These are phyloP conservation scores for Nibea coibor DNA, from an alignment of 2,113 vertebrate species.

Conservation along the genomic window DNA sequence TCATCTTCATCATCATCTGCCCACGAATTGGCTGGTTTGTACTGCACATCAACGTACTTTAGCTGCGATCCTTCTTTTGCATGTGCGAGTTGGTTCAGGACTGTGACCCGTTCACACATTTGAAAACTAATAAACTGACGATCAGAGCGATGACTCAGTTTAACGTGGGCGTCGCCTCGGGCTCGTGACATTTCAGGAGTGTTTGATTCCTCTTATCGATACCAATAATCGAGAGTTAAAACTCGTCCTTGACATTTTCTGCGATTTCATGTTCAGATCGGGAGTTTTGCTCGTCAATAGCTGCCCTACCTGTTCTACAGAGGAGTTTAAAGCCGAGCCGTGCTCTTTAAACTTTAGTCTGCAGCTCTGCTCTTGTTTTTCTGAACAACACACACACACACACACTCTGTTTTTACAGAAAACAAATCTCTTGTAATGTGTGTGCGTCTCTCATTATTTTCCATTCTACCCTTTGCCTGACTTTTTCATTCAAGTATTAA, in stretches of 20 bases:
- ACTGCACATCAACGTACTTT: too few relatives aligned
- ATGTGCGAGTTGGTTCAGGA: too few relatives aligned
- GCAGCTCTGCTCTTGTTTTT: constrained; percentile 27
- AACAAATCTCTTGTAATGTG: constrained; percentile 23
- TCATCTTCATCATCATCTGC: too few relatives aligned
- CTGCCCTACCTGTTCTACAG: neutral
- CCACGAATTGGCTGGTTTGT: too few relatives aligned
- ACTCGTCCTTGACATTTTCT: neutral
- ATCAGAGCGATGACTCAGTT: too few relatives aligned
- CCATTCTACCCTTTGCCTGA: constrained; percentile 21
- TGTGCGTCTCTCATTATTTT: constrained; percentile 52
- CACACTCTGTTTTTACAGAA: neutral
- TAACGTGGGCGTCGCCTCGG: too few relatives aligned
- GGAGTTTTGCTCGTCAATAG: neutral
- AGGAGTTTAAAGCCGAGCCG: neutral
- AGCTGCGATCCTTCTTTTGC: too few relatives aligned
- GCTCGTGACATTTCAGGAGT: constrained; percentile 22
- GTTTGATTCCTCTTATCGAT: constrained; percentile 20
- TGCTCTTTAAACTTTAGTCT: neutral
- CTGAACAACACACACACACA: too few relatives aligned
- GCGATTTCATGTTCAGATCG: neutral
- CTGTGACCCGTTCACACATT: too few relatives aligned
- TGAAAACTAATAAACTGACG: too few relatives aligned
- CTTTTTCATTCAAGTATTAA: constrained; percentile 58
- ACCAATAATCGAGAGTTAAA: constrained; percentile 8